A percentile compares a stretch with the other conserved stretches of the same genome.
phyloP scores from a whole-genome alignment of 2,113 vertebrate genomes.

The Zingel zingel region DNA sequence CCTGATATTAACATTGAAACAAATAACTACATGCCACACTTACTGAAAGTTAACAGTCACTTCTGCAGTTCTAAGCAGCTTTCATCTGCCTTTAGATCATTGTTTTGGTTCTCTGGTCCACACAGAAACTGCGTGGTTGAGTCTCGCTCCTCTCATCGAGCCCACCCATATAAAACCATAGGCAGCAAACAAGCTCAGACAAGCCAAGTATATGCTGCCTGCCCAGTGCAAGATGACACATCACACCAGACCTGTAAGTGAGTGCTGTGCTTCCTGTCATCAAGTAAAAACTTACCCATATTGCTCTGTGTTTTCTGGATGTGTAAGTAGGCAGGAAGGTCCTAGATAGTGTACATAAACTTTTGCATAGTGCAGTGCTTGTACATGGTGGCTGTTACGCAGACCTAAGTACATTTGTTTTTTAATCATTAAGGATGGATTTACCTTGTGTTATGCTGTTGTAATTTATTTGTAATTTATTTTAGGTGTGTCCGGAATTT shows the following conservation, averaged over 20 bases:
- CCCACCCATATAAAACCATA: slow-evolving; percentile 5
- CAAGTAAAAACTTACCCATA: background rate
- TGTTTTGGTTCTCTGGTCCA: background rate
- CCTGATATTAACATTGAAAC: background rate
- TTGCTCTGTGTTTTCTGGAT: background rate
- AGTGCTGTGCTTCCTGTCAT: slow-evolving; percentile 1
- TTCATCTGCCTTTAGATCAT: background rate
- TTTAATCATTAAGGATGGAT: background rate
- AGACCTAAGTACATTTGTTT: background rate
- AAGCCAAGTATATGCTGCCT: background rate
- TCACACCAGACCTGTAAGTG: background rate
- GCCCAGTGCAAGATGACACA: background rate
- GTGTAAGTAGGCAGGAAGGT: background rate
- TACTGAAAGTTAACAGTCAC: no score
- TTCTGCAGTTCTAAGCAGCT: background rate
- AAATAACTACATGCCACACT: background rate
- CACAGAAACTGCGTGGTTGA: background rate
- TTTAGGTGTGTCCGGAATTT: background rate
- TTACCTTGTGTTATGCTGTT: background rate
- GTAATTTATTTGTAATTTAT: background rate
- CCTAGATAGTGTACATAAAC: background rate
- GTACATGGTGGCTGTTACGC: background rate
- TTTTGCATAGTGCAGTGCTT: background rate
- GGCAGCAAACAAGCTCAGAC: slow-evolving; percentile 12
- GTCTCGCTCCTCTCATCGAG: background rate